Base-by-base conservation (phyloP, 2,888 invertebrate genomes). In the Drosophila infuscata region DNA sequence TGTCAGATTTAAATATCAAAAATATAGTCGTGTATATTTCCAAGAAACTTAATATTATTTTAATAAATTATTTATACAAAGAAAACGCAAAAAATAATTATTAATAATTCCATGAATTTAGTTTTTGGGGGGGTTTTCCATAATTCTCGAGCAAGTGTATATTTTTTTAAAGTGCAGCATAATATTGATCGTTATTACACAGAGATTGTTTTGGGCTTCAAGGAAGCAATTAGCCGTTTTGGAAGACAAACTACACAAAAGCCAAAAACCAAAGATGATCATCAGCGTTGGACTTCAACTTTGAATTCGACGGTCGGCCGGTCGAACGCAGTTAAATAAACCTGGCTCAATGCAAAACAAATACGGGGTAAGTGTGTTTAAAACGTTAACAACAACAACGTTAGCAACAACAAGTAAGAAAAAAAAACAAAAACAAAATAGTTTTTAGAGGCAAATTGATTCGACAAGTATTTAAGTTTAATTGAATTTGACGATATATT, bases 281-380 rank as follows among this genome's bases (percentile, higher is more conserved):
- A 83, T 73, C 73, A 58, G 38, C 64, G 59, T 71, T 65, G 56
- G 69, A 74, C 56, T 74, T 74, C 20, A 71, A 43, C 61, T 72
- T 74, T 59, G 48, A 74, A 65, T 64, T 70, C 66, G 66, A 54
- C 58, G 65, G 67, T 56, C 72, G 59, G 46, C 63, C 63, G 32
- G 43, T 43, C 43, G 70, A 59, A 53, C 49, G 52, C 33, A 43
- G 69, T 57, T 67, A 77, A 83, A 77, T 85, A 89, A 88, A 86
- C 88, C 88, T 65, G 74, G 72, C 84, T 83, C 88, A 88, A 88
- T 90, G 90, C 89, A 88, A 90, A 88, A 69, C 88, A 90, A 88
- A 87, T 79, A 85, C 60, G 59, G 58, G 57, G 68, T 67, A 59
- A 79, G 74, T 73, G 68, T 81, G 65, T 79, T 80, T 72, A 59